Evolutionary conservation across 2,888 invertebrate species (phyloP), one percentile per base, ranked within the genome.

Genomic region (Cephonodes hylas): DNA sequence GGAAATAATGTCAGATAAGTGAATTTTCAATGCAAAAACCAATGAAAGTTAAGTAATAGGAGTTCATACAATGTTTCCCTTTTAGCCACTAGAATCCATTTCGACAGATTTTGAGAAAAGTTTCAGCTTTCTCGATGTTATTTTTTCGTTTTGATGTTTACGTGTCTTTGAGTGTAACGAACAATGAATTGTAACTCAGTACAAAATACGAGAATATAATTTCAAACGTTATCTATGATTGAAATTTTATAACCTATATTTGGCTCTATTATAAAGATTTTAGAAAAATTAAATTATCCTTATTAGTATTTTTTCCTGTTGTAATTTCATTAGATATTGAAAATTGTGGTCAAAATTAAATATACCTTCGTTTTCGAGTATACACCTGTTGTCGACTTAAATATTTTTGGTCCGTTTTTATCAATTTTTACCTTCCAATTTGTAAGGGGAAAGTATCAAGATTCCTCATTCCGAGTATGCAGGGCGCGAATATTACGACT

Each of bases 131-230:
- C 10, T 20, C 10, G 20, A 15, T 27, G 63, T 64, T 63, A 57
- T 62, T 64, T 70, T 70, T 62, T 25, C 8, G 48, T 27, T 48
- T 48, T 48, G 27, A 48, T 48, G 48, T 48, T n/a, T 7, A 48
- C 8, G 25, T 53, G 27, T 53, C 10, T 27, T 48, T 25, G 48
- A 48, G 15, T 48, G 27, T 27, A 48, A 25, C 48, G 48, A 48
- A 8, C 27, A 48, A 27, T 48, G 27, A n/a, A 48, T 48, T 48
- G 48, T 48, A 48, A 48, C 48, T 27, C 48, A 27, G 48, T 48
- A 48, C 48, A 48, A 48, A 48, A 48, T 15, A 25, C 25, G n/a
- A 38, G 4, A 1, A 2, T 1, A 8, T 44, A 6, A 44, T 20
- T 44, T 22, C 44, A 10, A 44, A 7, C 20, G 6, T 10, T 20